phyloP scores from a whole-genome alignment of 2,113 vertebrate genomes.

The Ameiurus melas region DNA sequence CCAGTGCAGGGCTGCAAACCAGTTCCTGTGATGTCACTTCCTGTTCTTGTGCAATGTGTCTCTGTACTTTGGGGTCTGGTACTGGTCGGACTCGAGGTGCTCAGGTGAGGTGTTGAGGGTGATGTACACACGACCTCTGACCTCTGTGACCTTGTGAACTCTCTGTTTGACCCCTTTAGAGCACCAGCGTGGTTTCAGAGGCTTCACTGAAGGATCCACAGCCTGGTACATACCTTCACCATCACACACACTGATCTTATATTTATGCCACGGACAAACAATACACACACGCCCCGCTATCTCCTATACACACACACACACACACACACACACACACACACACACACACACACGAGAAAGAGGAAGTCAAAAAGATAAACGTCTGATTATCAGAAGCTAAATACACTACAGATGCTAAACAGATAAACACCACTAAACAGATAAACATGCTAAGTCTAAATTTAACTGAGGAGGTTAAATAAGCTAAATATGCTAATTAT shows the following conservation, averaged over 20 bases:
- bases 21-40: constrained; percentile 31
- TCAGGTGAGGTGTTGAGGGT: constrained; percentile 76
- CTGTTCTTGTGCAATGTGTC: constrained; percentile 22
- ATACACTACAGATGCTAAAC: neutral
- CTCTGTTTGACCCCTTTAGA: constrained; percentile 93
- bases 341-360: neutral
- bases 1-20: neutral
- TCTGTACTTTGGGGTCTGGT: constrained; percentile 81
- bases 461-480: neutral
- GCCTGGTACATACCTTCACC: constrained; percentile 90
- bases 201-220: constrained; percentile 78
- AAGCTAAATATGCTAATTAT: neutral
- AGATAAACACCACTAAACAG: neutral
- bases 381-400: neutral
- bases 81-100: constrained; percentile 83
- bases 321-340: neutral
- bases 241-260: constrained; percentile 85
- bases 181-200: constrained; percentile 78
- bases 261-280: constrained; percentile 94
- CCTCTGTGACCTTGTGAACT: constrained; percentile 79
- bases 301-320: constrained; percentile 70
- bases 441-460: neutral
- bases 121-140: constrained; percentile 79
- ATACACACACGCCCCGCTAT: constrained; percentile 83
- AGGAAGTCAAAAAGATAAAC: neutral